These are phyloP conservation scores for Triplophysa yarkandensis DNA, from an alignment of 2,797 vertebrate species.

Conservation along the genomic window DNA sequence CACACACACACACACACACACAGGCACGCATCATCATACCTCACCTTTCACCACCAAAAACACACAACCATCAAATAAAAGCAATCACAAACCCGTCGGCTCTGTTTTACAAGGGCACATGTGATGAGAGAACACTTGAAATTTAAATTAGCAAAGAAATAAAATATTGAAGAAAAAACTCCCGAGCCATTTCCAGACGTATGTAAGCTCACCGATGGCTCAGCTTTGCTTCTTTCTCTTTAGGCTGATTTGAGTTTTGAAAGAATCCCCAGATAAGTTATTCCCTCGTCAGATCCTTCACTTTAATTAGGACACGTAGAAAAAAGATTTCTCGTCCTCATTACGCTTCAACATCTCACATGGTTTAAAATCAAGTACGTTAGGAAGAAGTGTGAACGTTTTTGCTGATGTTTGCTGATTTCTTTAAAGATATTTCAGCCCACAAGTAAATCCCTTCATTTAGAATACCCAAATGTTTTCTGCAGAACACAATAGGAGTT, in stretches of 20 bases:
- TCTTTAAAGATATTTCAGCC: too few species aligned
- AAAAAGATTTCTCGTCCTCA: conserved; percentile 58
- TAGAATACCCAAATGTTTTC: too few species aligned
- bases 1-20: neutral
- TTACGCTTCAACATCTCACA: conserved; percentile 46
- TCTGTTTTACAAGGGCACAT: conserved; percentile 16
- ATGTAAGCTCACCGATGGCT: conserved; percentile 70
- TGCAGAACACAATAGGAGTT: too few species aligned
- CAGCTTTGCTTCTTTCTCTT: conserved; percentile 38
- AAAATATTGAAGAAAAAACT: conserved; percentile 76
- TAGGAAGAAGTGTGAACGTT: conserved; percentile 7
- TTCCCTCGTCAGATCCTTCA: conserved; percentile 62
- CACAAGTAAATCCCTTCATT: too few species aligned
- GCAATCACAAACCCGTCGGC: conserved; percentile 41
- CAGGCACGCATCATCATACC: neutral
- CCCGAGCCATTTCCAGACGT: conserved; percentile 65
- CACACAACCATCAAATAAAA: conserved; percentile 64
- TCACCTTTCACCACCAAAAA: conserved; percentile 54
- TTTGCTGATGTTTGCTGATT: neutral
- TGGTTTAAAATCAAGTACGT: neutral
- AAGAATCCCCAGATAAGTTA: conserved; percentile 62
- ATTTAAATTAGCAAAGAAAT: conserved; percentile 72
- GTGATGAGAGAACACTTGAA: conserved; percentile 60
- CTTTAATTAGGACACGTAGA: conserved; percentile 71
- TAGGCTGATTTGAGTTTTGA: conserved; percentile 60